phyloP scores from a whole-genome alignment of 1,140 invertebrate genomes.

The Drosophila sp. region DNA sequence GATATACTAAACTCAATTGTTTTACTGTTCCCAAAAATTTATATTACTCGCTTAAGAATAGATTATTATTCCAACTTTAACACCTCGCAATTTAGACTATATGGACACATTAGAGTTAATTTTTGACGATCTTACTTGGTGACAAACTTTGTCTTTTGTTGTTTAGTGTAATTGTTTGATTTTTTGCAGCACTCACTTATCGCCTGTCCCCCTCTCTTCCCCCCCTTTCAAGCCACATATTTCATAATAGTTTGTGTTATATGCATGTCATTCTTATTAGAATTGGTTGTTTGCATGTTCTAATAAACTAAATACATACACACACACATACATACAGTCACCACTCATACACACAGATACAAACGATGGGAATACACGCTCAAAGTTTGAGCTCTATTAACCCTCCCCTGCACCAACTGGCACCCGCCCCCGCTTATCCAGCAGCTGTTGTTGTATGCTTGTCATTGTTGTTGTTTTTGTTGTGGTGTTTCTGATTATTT shows the following conservation, averaged over 20 bases:
- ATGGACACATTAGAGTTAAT: too few relatives aligned
- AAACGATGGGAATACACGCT: slow-evolving; percentile 35
- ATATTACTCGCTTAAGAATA: too few relatives aligned
- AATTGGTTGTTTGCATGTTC: slow-evolving; percentile 77
- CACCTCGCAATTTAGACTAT: too few relatives aligned
- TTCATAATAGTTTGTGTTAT: slow-evolving; percentile 64
- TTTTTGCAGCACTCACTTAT: slow-evolving; percentile 1
- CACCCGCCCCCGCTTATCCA: slow-evolving; percentile 17
- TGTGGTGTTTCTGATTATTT: slow-evolving; percentile 23
- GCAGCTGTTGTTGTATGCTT: slow-evolving; percentile 64
- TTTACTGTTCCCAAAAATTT: too few relatives aligned
- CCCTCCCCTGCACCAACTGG: neutral
- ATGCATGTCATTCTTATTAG: slow-evolving; percentile 67
- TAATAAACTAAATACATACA: slow-evolving; percentile 59
- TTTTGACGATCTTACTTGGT: too few relatives aligned
- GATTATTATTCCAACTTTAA: too few relatives aligned
- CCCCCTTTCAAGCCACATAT: slow-evolving; percentile 18
- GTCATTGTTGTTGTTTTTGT: slow-evolving; percentile 43
- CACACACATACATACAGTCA: slow-evolving; percentile 14
- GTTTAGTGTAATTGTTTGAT: slow-evolving; percentile 26
- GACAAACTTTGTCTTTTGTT: slow-evolving; percentile 7
- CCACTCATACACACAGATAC: slow-evolving; percentile 23
- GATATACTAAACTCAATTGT: too few relatives aligned
- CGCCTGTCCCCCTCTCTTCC: neutral
- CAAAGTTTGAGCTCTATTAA: slow-evolving; percentile 48